Conservation (phyloP, 2,113 vertebrate genomes). For the Caloenas nicobarica region DNA sequence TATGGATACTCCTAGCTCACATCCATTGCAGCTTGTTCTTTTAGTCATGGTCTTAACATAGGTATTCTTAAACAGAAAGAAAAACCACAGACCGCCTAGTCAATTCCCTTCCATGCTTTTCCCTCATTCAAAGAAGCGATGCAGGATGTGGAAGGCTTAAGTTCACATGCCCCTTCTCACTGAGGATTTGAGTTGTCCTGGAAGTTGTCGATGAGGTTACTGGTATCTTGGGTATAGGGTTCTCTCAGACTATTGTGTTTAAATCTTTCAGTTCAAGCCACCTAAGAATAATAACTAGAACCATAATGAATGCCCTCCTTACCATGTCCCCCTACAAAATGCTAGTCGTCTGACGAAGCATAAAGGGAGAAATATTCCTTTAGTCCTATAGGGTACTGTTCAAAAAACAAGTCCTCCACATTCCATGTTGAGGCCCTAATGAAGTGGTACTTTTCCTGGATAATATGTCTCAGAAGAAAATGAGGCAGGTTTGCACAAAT, state of each 20-base stretch:
- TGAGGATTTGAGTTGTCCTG: background rate
- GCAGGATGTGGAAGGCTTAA: background rate
- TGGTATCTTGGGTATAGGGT: background rate
- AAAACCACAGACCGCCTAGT: fast-evolving
- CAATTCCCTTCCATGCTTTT: background rate
- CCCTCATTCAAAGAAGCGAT: background rate
- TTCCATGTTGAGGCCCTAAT: background rate
- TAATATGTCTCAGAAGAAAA: background rate
- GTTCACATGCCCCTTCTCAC: background rate
- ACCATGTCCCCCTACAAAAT: background rate
- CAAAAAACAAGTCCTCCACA: background rate
- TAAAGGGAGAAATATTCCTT: background rate
- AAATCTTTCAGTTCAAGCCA: background rate
- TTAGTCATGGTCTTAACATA: background rate
- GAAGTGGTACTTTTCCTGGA: background rate
- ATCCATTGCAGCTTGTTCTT: background rate
- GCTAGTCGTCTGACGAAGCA: background rate
- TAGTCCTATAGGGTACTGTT: background rate
- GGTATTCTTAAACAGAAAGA: background rate
- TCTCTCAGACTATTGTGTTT: background rate
- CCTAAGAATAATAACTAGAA: background rate
- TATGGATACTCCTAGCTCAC: background rate
- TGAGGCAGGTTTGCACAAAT: background rate
- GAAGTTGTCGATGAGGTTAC: background rate
- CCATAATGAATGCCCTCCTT: background rate